Evolutionary conservation across 2,113 vertebrate genomes (phyloP), one percentile per base, ranked within the genome.

Genomic region (Vombatus ursinus): DNA sequence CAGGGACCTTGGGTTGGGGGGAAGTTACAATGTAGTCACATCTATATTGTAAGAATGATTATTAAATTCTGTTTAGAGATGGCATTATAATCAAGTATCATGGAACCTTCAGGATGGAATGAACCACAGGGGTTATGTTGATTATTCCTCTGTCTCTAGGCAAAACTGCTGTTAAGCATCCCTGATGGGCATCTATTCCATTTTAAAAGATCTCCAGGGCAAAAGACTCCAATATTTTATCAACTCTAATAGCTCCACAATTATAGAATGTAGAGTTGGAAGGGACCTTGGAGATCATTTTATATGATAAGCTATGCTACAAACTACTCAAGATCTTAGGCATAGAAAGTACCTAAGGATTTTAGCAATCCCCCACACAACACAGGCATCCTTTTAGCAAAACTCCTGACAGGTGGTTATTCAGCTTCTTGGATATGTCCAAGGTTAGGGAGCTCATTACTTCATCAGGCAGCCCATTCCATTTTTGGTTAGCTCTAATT

Each of bases 71-170:
- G 68, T 8, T n/a, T 44, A 23, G 37, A 44, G 68, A 84, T 44
- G n/a, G n/a, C 68, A 44, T 84, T 44, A 44, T 44, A 84, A 2
- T 84, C n/a, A 22, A 92, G 26, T 51, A 51, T 94, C 95, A 94
- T 96, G 90, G 91, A 95, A 93, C 54, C 92, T 89, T 91, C 49
- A 92, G 94, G 89, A 77, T n/a, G 24, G 49, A 89, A 23, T 8
- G 37, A 92, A 50, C 49, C 94, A 2, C 0, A 52, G 53, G 84
- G 3, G 28, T 44, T 44, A 52, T 90, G 44, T 52, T 23, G 10
- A 49, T 48, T 84, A 84, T 44, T 84, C 7, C 68, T 84, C 68
- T 84, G 68, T 84, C 68, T 84, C 90, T 26, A 9, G 50, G 89
- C 92, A 14, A 19, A 26, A 44, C 50, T 84, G 50, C 57, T 26